Conservation (phyloP, 2,113 vertebrate species). For the Pontoporia blainvillei region DNA sequence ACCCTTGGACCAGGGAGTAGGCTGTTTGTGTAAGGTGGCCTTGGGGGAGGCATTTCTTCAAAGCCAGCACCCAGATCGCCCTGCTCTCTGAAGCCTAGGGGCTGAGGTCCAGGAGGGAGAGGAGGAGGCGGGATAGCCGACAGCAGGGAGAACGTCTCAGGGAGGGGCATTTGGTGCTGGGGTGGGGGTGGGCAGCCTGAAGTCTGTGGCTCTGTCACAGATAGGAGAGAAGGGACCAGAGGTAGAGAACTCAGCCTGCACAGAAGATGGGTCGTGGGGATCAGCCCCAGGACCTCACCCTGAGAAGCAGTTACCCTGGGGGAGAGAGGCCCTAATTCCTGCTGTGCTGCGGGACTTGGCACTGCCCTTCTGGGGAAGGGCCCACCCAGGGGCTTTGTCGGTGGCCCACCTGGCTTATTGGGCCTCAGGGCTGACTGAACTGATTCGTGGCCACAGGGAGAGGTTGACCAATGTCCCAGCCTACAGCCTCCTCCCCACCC, state of each 20-base stretch:
- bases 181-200: too few relatives aligned
- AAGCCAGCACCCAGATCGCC: neutral
- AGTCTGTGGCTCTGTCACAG: neutral
- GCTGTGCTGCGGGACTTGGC: fast-evolving
- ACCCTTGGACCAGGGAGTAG: neutral
- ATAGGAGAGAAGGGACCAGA: neutral
- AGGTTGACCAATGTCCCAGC: neutral
- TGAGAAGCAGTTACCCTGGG: neutral
- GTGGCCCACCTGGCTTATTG: neutral
- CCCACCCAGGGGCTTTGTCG: neutral
- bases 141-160: neutral
- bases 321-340: neutral
- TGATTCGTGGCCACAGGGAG: neutral
- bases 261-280: too few relatives aligned
- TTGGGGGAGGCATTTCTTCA: neutral
- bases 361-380: neutral
- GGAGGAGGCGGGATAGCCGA: neutral
- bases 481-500: neutral
- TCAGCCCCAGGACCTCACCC: neutral
- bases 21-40: neutral
- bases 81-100: neutral
- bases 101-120: neutral
- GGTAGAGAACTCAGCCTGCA: too few relatives aligned
- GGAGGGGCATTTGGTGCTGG: neutral
- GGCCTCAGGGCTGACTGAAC: neutral